Conservation (phyloP, 1,140 invertebrate species). For the Hydropsyche tenuis region DNA sequence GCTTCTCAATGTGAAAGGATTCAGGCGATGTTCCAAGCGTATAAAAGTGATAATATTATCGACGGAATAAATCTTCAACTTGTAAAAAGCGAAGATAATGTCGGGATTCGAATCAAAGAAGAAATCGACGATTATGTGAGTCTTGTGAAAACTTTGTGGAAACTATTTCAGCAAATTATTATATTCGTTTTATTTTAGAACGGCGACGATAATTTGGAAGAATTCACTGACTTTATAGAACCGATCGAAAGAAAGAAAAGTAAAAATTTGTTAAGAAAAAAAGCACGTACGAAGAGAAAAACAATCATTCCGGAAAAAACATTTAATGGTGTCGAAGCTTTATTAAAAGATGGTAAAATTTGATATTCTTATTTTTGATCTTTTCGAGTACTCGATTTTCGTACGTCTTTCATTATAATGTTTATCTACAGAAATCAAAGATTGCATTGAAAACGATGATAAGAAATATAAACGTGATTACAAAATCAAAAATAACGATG, state of each 20-base stretch:
- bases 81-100: conserved; percentile 35
- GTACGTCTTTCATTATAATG: too few relatives aligned
- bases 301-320: too few relatives aligned
- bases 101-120: conserved; percentile 35
- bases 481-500: too few relatives aligned
- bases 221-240: neutral
- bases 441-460: too few relatives aligned
- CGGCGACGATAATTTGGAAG: neutral
- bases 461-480: too few relatives aligned
- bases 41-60: conserved; percentile 21
- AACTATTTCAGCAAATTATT: neutral
- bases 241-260: neutral
- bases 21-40: conserved; percentile 31
- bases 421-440: too few relatives aligned
- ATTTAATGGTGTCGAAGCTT: too few relatives aligned
- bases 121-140: conserved; percentile 25
- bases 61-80: conserved; percentile 38
- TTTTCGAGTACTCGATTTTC: too few relatives aligned
- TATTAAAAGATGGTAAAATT: too few relatives aligned
- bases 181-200: neutral
- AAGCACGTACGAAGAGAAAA: neutral
- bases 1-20: conserved; percentile 34
- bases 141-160: neutral
- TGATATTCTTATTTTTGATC: too few relatives aligned
- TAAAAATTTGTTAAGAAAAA: neutral